Evolutionary conservation across 2,797 vertebrate genomes (phyloP), one percentile per base, ranked within the genome.

Genomic region (Pogonophryne albipinna): DNA sequence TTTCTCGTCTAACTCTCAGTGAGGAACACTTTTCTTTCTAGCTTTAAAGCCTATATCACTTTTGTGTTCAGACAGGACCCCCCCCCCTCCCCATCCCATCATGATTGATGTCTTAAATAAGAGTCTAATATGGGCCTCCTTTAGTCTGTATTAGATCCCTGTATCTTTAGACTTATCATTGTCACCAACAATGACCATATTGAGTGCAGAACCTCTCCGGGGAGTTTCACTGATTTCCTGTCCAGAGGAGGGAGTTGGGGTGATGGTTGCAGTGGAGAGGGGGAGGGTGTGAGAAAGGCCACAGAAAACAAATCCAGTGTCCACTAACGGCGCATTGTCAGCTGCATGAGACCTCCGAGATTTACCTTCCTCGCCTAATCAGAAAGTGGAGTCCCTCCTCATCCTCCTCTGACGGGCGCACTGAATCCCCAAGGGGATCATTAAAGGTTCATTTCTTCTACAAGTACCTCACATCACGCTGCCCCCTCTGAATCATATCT

Each of bases 401-500:
- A 4, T 87, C 85, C 78, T 74, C 83, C 2, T 59, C 81, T 66
- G 79, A 57, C 55, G 53, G 76, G 49, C 14, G 3, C 47, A 12
- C 69, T 41, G 76, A 60, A 74, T 79, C 87, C 80, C 56, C 76
- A 1, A 71, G 80, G 75, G 80, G 66, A 87, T 80, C 85, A 85
- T 91, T 89, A 87, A 81, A 89, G 89, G 84, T 87, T 87, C 79
- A 82, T 79, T 76, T 86, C 83, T 85, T 66, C 65, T 19, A 82
- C 80, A 83, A 80, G 76, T 14, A 66, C 77, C 78, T 86, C 83
- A 80, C 80, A 89, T 86, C 77, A 49, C 10, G 55, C 87, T 82
- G 86, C 78, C 78, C 82, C 69, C 87, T 91, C 85, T 91, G 89
- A 92, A 87, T 90, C 86, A 89, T 89, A 80, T 86, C 82, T 86